Evolutionary conservation across 2,797 vertebrate species (phyloP), one percentile per base, ranked within the genome.

Genomic region (Echiichthys vipera): DNA sequence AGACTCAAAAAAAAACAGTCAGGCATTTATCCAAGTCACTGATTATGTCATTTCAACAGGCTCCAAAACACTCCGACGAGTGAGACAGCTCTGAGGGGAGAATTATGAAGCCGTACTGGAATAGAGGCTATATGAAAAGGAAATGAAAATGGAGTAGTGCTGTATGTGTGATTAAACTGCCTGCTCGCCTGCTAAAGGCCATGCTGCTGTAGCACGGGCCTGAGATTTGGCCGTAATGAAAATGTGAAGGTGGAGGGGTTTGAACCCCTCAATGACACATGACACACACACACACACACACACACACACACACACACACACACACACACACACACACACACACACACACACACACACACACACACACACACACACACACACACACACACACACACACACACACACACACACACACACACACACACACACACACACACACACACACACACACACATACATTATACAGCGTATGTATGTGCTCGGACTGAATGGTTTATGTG

Each of bases 131-230:
- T 79, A 91, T 92, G 90, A 91, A 91, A 88, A 90, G 93, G 93
- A 93, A 94, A 94, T 94, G 92, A 93, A 93, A 94, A 94, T 93
- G 92, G 92, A 94, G 92, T 88, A 86, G 84, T 87, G 92, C 87
- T 90, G 92, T 93, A 93, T 94, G 92, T 94, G 93, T 94, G 94
- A 95, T 95, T 95, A 95, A 95, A 95, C 93, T 91, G 92, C 92
- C 91, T 91, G 91, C 90, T 92, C 66, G 81, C 91, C 89, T 20
- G 90, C 92, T 74, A 93, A 93, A 93, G 93, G 93, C 91, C 93
- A 94, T 65, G 89, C 85, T 80, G 88, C 83, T 89, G 86, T 82
- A 89, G 92, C 90, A 84, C 79, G 78, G 93, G 91, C 84, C 89
- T 90, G 91, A 93, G 91, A 93, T 93, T 93, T 93, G 92, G 89